Evolutionary conservation across 2,888 invertebrate species (phyloP), one percentile per base, ranked within the genome.

Genomic region (Xanthorhoe designata): DNA sequence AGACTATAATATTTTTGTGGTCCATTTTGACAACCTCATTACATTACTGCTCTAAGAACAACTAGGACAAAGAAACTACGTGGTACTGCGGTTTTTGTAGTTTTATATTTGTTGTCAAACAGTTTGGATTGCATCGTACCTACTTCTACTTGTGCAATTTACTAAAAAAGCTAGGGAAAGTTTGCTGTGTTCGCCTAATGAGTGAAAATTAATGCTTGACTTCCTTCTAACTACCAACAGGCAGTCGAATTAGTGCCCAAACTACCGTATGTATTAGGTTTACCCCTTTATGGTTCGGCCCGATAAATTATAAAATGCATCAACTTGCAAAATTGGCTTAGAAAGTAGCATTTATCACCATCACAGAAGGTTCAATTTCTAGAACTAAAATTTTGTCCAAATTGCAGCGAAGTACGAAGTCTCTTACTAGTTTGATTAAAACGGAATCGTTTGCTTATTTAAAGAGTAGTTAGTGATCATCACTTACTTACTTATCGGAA

Each of bases 11-110:
- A 42, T 47, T 17, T 47, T 47, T 15, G 13, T 24, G 13, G 51
- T n/a, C n/a, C n/a, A n/a, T 24, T 51, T 51, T 38, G 35, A 29
- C 15, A 10, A 49, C 51, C 67, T 63, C 1, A 56, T 13, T 64
- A 13, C 57, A 29, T 50, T 64, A 2, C 61, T 68, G 56, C 15
- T 15, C 54, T 67, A 67, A 66, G 24, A 35, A 45, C 18, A 52
- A 67, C 60, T 52, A 55, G 63, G 52, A 60, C 67, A 63, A 60
- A 60, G 64, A 32, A 64, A 64, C 56, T 50, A 50, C 47, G 10
- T 17, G 49, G 53, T 64, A 47, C 54, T 58, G 61, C 53, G 61
- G 63, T 63, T 63, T 60, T 64, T 63, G 47, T 64, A 17, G 57
- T 49, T 53, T 58, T 47, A 54, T 49, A 47, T 64, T 57, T 54